These are phyloP conservation scores for Bilobella aurantiaca DNA, from an alignment of 1,140 invertebrate genomes.

Conservation along the genomic window DNA sequence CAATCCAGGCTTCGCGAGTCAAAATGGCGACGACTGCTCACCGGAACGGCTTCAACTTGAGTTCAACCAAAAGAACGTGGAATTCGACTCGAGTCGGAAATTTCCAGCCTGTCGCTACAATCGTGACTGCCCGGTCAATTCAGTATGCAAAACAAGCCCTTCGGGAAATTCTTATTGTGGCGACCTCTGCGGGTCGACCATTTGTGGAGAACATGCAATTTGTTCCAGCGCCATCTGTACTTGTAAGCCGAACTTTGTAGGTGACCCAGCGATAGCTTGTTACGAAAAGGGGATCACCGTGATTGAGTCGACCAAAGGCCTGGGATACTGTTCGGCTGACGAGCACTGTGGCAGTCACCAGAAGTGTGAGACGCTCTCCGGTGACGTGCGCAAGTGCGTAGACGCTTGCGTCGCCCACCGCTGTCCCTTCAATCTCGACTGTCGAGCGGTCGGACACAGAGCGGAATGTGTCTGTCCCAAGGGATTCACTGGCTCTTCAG, in stretches of 20 bases:
- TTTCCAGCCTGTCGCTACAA: too few relatives aligned
- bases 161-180: too few relatives aligned
- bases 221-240: slow-evolving; percentile 62
- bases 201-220: slow-evolving; percentile 64
- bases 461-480: slow-evolving; percentile 37
- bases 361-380: slow-evolving; percentile 20
- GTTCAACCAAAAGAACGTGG: too few relatives aligned
- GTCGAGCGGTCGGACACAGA: slow-evolving; percentile 36
- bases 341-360: slow-evolving; percentile 12
- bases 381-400: slow-evolving; percentile 18
- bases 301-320: neutral
- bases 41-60: too few relatives aligned
- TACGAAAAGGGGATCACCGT: slow-evolving; percentile 37
- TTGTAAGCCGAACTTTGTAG: slow-evolving; percentile 48
- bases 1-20: too few relatives aligned
- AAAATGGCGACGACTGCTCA: too few relatives aligned
- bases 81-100: too few relatives aligned
- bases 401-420: slow-evolving; percentile 32
- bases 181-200: slow-evolving; percentile 44
- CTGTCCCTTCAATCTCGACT: slow-evolving; percentile 37
- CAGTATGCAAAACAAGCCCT: too few relatives aligned
- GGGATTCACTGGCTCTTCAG: slow-evolving; percentile 38
- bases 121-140: too few relatives aligned
- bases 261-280: slow-evolving; percentile 63
- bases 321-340: slow-evolving; percentile 17